Evolutionary conservation across 2,888 invertebrate genomes (phyloP).

Genomic region (Ecdyonurus torrentis): DNA sequence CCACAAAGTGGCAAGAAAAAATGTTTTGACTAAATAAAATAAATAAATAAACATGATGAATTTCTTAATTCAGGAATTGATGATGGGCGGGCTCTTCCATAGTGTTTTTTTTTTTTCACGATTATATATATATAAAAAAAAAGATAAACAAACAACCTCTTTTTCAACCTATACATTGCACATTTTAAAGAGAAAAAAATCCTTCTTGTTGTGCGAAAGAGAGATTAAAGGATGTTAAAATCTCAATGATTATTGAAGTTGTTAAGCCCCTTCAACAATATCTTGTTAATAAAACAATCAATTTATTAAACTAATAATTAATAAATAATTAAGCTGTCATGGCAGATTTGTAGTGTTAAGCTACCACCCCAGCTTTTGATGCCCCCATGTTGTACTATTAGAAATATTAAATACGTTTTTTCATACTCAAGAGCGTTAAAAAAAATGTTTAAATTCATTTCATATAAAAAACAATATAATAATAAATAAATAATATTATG

Average conservation of each 20-base stretch:
- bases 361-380: not conserved
- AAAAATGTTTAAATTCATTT: not conserved
- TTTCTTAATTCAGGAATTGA: not conserved
- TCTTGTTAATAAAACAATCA: not conserved
- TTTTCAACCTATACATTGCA: no score
- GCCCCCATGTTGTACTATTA: not conserved
- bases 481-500: no score
- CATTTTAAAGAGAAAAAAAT: no score
- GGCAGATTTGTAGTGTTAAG: not conserved
- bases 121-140: not conserved
- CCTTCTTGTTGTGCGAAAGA: no score
- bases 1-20: conserved; percentile 1
- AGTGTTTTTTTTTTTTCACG: not conserved
- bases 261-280: not conserved
- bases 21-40: no score
- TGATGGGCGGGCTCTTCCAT: not conserved
- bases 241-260: no score
- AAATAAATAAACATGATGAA: not conserved
- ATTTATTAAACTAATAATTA: not conserved
- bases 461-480: not conserved
- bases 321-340: not conserved
- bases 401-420: not conserved
- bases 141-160: not conserved
- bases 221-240: no score
- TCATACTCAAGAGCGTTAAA: not conserved